Base-by-base conservation (phyloP, 64 coral and sea anemone species). In the Pocillopora verrucosa region DNA sequence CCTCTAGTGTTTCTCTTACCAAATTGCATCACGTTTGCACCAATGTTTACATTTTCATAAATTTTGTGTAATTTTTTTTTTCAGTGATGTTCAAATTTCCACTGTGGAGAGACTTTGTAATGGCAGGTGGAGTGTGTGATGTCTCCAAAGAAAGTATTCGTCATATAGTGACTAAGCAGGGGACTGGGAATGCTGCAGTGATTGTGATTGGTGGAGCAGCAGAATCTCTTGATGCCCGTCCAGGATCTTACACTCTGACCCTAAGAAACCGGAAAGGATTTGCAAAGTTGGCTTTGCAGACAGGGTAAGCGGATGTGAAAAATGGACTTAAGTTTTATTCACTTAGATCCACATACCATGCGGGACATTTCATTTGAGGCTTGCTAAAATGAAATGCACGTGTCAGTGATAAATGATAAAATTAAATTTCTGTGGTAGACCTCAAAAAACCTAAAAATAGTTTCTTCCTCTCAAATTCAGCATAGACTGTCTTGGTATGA, bases 241-340 rank as follows among this genome's bases (percentile, higher is more conserved):
- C 94, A 75, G 90, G 94, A 36, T 83, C 85, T 76, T 88, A 95
- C 74, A 95, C 80, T 35, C 58, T 95, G 61, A 95, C 89, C 12
- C 84, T 95, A 45, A 95, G 80, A 86, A 83, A 92, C 36, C 84
- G 94, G 83, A 95, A 95, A 63, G 94, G 94, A 83, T 95, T 95
- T 89, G 80, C 83, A 5, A 95, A 92, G 82, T 84, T 92, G 70
- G 94, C 94, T 78, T 30, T 95, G n/a, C 86, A 85, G 61, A 91
- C 85, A 77, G 94, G 94, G 94, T 95, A 68, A 95, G 94, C 0
- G 61, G 14, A 0, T 65, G 30, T 34, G 34, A 15, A 65, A 61
- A 65, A 16, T 79, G 25, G 37, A 13, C 60, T 56, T 79, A 56
- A 22, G 14, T 38, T 13, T 64, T 10, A 45, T 51, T 69, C 30